Conservation (phyloP, 1,140 invertebrate genomes). For the Cardiocondyla obscurior region DNA sequence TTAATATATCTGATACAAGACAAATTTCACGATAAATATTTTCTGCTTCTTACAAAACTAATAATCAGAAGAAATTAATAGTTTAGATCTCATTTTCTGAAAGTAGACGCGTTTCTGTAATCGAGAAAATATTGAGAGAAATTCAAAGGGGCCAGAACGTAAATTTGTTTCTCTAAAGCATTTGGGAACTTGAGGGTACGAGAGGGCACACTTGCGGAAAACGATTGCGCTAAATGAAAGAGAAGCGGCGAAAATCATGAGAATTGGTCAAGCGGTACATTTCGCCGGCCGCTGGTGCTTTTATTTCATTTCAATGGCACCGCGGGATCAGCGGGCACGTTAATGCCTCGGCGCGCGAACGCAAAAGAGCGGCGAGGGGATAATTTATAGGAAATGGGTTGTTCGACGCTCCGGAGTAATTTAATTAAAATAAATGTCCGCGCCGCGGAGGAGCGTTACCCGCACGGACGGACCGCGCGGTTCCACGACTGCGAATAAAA, state of each 20-base stretch:
- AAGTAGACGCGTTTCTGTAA: not conserved
- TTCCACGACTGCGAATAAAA: slow-evolving; percentile 83
- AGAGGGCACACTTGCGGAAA: slow-evolving; percentile 77
- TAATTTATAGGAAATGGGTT: slow-evolving; percentile 85
- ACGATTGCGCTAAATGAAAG: slow-evolving; percentile 82
- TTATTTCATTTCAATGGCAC: slow-evolving; percentile 84
- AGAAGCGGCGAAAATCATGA: slow-evolving; percentile 76
- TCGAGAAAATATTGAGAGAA: not conserved
- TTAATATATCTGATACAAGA: not conserved
- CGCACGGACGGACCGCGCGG: slow-evolving; percentile 69
- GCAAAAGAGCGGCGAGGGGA: slow-evolving; percentile 79
- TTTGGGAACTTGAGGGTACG: slow-evolving; percentile 1
- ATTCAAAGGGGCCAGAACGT: not conserved
- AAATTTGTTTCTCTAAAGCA: slow-evolving; percentile 5
- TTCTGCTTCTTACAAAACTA: not conserved
- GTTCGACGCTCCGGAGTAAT: slow-evolving; percentile 84
- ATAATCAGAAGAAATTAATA: not conserved
- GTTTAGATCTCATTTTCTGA: not conserved
- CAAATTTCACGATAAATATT: not conserved
- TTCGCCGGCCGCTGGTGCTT: slow-evolving; percentile 76
- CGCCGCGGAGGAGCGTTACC: slow-evolving; percentile 70
- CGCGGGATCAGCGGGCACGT: slow-evolving; percentile 82
- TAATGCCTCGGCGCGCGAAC: slow-evolving; percentile 78
- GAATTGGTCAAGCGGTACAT: slow-evolving; percentile 76
- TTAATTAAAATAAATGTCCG: slow-evolving; percentile 85